A percentile compares a stretch with the other conserved stretches of the same genome.
phyloP scores from a whole-genome alignment of 2,888 invertebrate genomes.

The Cheilosia variabilis region DNA sequence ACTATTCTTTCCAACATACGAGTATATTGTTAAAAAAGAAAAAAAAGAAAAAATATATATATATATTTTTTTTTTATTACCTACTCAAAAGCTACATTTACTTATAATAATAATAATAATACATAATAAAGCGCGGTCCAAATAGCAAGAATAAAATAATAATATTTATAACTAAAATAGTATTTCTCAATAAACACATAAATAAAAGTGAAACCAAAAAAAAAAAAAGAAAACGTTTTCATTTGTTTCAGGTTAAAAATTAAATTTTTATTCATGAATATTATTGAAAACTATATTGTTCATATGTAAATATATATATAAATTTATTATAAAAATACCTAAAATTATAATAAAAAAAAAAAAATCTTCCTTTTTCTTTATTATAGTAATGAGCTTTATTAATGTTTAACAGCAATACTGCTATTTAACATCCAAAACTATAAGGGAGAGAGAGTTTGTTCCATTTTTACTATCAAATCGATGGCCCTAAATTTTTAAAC shows the following conservation, averaged over 20 bases:
- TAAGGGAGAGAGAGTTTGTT: not conserved
- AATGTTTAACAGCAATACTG: conserved; percentile 1
- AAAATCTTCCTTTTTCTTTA: conserved; percentile 16
- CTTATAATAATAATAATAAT: conserved; percentile 46
- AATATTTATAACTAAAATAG: conserved; percentile 38
- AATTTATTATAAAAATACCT: conserved; percentile 14
- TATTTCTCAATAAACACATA: conserved; percentile 44
- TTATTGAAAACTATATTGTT: conserved; percentile 20
- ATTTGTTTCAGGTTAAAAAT: conserved; percentile 31
- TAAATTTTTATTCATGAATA: conserved; percentile 32
- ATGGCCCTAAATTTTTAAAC: not conserved
- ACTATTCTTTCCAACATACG: conserved; percentile 10
- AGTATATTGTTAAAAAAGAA: conserved; percentile 2
- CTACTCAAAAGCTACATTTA: conserved; percentile 35
- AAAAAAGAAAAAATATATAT: not conserved
- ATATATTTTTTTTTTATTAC: not conserved
- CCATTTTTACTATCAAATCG: not conserved
- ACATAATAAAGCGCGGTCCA: conserved; percentile 72
- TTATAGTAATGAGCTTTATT: conserved; percentile 25
- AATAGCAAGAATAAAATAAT: conserved; percentile 64
- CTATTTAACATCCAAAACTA: not conserved
- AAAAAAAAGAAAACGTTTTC: not conserved
- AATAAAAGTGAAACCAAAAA: conserved; percentile 16
- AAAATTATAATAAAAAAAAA: conserved; percentile 1
- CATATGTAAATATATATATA: conserved; percentile 53